phyloP scores from a whole-genome alignment of 2,113 vertebrate genomes.

The Cinclus cinclus region DNA sequence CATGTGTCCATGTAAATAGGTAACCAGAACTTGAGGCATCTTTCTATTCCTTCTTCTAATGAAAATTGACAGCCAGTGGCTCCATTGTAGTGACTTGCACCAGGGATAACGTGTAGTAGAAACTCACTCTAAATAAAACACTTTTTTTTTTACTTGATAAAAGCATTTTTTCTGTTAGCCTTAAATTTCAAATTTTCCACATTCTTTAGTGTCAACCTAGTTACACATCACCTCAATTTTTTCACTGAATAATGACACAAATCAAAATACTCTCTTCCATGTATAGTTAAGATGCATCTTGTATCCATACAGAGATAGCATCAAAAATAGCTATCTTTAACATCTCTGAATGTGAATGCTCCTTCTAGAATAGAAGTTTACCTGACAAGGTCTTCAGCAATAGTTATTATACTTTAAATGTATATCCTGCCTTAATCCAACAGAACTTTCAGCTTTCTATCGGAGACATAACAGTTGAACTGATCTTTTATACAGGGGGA shows the following conservation, averaged over 20 bases:
- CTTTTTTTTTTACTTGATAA: slow-evolving; percentile 32
- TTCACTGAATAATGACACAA: slow-evolving; percentile 7
- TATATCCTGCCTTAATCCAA: background rate
- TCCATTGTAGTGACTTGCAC: background rate
- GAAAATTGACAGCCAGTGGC: background rate
- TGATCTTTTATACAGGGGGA: slow-evolving; percentile 9
- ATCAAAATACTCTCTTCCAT: background rate
- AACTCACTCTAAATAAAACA: slow-evolving; percentile 16
- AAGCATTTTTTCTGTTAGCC: slow-evolving; percentile 38
- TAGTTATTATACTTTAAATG: background rate
- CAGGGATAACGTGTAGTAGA: background rate
- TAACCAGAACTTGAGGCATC: background rate
- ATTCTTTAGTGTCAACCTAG: slow-evolving; percentile 2
- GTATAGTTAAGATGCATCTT: background rate
- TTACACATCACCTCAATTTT: slow-evolving; percentile 21
- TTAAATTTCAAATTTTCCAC: slow-evolving; percentile 33
- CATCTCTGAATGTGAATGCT: background rate
- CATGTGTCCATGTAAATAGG: background rate
- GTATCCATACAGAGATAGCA: background rate
- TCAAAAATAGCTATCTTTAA: background rate
- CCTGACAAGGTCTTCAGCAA: background rate
- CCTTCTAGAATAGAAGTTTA: background rate
- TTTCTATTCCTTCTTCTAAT: background rate
- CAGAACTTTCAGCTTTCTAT: background rate
- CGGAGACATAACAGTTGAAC: slow-evolving; percentile 3